phyloP scores from a whole-genome alignment of 2,888 invertebrate species.

The Temnothorax rugatulus region DNA sequence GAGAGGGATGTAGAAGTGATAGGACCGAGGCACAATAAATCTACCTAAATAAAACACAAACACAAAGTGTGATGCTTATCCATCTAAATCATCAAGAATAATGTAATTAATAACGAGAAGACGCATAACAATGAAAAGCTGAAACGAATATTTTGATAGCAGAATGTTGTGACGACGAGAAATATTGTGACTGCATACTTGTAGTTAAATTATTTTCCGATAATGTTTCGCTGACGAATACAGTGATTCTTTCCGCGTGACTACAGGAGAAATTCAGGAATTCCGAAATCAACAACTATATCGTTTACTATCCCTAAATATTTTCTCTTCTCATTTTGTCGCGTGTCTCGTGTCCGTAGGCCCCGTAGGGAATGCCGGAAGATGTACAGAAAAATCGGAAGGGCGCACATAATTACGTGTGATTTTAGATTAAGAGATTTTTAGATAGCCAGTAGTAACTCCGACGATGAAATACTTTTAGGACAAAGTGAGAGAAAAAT shows the following conservation, averaged over 20 bases:
- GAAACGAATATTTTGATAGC: background rate
- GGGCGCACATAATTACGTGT: constrained; percentile 77
- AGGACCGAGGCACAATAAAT: background rate
- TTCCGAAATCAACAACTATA: background rate
- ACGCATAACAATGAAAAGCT: background rate
- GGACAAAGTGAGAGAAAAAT: constrained; percentile 29
- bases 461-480: constrained; percentile 52
- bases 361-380: background rate
- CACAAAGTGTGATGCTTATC: background rate
- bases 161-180: background rate
- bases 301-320: background rate
- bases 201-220: background rate
- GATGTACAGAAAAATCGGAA: constrained; percentile 22
- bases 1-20: background rate
- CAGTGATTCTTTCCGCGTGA: background rate
- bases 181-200: constrained; percentile 8
- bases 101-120: background rate
- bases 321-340: constrained; percentile 7
- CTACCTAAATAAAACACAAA: background rate
- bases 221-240: background rate
- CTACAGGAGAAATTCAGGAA: background rate
- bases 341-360: constrained; percentile 13
- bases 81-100: background rate
- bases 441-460: constrained; percentile 74
- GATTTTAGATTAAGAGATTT: constrained; percentile 80